Base-by-base conservation (phyloP, 2,888 invertebrate species). In the Zhuqinia jingwanae region DNA sequence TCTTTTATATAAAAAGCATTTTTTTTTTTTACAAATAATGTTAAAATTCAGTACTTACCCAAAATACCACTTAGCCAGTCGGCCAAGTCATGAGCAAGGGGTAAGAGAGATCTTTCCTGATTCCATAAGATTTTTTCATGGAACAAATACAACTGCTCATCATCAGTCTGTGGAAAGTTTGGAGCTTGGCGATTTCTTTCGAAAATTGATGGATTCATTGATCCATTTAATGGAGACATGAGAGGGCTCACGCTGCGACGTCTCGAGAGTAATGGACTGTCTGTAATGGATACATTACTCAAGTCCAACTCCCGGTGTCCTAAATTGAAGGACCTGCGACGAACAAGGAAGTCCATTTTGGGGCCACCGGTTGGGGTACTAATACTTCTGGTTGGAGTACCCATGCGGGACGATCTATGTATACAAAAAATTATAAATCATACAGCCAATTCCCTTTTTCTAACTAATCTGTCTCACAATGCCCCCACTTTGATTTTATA, bases 61-160 rank as follows among this genome's bases (percentile, higher is more conserved):
- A 91, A 87, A 80, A 90, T 88, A 25, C 88, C 87, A 76, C 87
- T 90, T 20, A 91, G 81, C 91, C 91, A 91, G 63, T 91, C 91
- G 2, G 90, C 87, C 45, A 91, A 75, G 65, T 91, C 91, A 86
- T 91, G 90, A 50, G 90, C 90, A 11, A 91, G 88, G 1, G 91
- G 91, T 20, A 91, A 78, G 11, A 91, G 78, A 65, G 90, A 89
- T 73, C 89, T 58, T 77, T 90, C 91, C 78, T 91, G 91, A 87
- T 90, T 90, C 90, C 90, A 90, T n/a, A 91, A 73, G 20, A 91
- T 91, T 60, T 88, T 85, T 53, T 91, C 91, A 60, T 91, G 91
- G 47, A 90, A 91, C 6, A 90, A 65, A 56, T 89, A 89, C 17
- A 91, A 70, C 50, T 90, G 90, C 25, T 91, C 91, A 79, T 91